Evolutionary conservation across 2,113 vertebrate species (phyloP).

Genomic region (Spilogale gracilis): DNA sequence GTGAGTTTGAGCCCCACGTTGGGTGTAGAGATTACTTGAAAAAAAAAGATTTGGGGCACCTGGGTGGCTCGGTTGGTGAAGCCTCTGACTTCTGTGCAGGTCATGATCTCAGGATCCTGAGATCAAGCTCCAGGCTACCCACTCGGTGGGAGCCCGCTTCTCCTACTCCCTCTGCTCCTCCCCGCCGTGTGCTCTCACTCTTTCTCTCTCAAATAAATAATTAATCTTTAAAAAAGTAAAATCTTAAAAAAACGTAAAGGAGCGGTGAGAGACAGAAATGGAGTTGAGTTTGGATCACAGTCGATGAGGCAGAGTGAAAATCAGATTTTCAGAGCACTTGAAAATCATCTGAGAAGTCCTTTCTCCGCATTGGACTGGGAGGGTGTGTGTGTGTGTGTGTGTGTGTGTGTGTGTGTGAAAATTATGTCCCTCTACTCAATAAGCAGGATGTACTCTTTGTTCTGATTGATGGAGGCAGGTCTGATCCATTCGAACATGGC

Average conservation of each 20-base stretch:
- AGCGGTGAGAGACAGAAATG: neutral
- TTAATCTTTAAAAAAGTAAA: neutral
- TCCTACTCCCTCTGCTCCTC: neutral
- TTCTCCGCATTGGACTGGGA: neutral
- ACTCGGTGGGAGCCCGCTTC: neutral
- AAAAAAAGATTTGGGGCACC: neutral
- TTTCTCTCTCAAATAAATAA: neutral
- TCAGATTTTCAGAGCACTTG: neutral
- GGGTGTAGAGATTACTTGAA: neutral
- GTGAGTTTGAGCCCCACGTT: neutral
- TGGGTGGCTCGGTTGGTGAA: neutral
- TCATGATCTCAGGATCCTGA: neutral
- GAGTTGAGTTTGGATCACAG: neutral
- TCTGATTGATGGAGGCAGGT: neutral
- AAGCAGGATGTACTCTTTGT: neutral
- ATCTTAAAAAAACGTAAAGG: neutral
- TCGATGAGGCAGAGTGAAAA: neutral
- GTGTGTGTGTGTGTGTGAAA: neutral
- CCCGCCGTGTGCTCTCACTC: neutral
- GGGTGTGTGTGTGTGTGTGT: neutral
- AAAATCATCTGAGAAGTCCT: neutral
- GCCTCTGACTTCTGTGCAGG: neutral
- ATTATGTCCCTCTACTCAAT: neutral
- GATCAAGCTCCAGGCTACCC: neutral
- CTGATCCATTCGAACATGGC: neutral